Evolutionary conservation across 2,113 vertebrate genomes (phyloP), one percentile per base, ranked within the genome.

Genomic region (Rhinolophus ferrumequinum): DNA sequence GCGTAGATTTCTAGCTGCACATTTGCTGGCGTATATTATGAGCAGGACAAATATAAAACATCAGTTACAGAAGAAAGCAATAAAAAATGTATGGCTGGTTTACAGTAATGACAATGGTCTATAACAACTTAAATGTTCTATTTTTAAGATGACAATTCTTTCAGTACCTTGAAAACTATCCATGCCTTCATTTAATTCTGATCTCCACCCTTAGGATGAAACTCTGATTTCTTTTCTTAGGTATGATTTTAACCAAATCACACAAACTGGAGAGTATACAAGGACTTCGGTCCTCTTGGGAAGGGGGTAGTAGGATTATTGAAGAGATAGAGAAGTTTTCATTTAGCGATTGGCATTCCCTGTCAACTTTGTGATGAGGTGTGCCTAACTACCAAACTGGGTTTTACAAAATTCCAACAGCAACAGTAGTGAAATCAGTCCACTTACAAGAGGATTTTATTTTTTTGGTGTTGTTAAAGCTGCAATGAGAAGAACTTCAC

Each of bases 171-270:
- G 44, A 76, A 56, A 73, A 44, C 60, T 35, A 18, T 38, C 5
- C 5, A 19, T 21, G 13, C 38, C 30, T 62, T 50, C 22, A 60
- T 64, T 80, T 41, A 81, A 82, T 69, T 60, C 22, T 85, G 22
- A 58, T 89, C 64, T 97, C 69, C 8, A 92, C 24, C 54, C n/a
- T 83, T 30, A 83, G 47, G 28, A 14, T 93, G 38, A 89, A 93
- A 84, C 30, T 70, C 60, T 38, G 87, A 50, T 62, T 96, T 96
- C 47, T 88, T 58, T 77, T 60, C 19, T 83, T 73, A 87, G 52
- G 35, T 35, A 44, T n/a, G 58, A 35, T 35, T 80, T 52, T 77
- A 76, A 82, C 24, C 22, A 85, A 91, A 72, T 54, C 33, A 88
- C 24, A 80, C 13, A 91, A 62, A 58, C 44, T 12, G 3, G 47